Percentiles rank a stretch among this genome's conserved stretches.
phyloP scores from a whole-genome alignment of 2,113 vertebrate species.

The Geothlypis trichas region DNA sequence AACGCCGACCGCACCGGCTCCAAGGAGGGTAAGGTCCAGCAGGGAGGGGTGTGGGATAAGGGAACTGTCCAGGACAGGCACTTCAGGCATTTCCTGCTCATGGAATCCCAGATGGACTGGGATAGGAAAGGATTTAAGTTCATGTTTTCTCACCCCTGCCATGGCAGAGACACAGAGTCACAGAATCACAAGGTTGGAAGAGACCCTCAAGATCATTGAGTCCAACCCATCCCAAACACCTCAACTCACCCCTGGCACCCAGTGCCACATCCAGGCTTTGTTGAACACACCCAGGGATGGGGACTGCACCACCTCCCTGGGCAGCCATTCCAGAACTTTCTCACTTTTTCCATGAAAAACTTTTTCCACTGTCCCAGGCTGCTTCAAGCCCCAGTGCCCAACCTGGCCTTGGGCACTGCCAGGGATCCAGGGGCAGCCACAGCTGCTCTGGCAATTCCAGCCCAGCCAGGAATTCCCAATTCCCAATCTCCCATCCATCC shows the following conservation, averaged over 20 bases:
- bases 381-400: not conserved
- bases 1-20: constrained; percentile 89
- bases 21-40: constrained; percentile 83
- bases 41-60: rapidly evolving
- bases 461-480: not conserved
- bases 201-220: no score
- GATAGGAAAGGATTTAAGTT: not conserved
- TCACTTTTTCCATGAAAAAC: no score
- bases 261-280: no score
- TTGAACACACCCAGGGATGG: no score
- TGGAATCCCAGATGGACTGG: rapidly evolving
- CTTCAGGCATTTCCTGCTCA: rapidly evolving
- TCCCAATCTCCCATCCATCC: not conserved
- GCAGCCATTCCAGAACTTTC: no score
- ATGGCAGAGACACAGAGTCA: not conserved
- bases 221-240: no score
- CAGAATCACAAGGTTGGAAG: no score
- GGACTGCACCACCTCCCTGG: no score
- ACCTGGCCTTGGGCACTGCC: not conserved
- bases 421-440: not conserved
- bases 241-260: no score
- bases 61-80: not conserved
- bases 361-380: not conserved
- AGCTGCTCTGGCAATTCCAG: not conserved
- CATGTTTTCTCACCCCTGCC: rapidly evolving